Evolutionary conservation across 2,113 vertebrate genomes (phyloP), one percentile per base, ranked within the genome.

Genomic region (Stegostoma tigrinum): DNA sequence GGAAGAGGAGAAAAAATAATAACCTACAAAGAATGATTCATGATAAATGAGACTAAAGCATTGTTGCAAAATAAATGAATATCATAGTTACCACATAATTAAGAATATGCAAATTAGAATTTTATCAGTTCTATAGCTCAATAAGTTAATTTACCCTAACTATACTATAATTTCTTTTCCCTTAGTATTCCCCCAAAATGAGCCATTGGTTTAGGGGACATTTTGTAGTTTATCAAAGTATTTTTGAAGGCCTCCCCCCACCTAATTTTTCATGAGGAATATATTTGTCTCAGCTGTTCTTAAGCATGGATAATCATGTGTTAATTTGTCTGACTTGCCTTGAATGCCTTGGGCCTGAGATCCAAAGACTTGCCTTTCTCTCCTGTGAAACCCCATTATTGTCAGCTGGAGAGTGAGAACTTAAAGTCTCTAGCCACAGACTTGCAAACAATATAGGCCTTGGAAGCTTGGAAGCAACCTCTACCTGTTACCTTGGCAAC

Each of bases 311-410:
- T 21, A 90, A 14, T 90, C 52, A 45, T 90, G 52, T 90, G 52
- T 90, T 90, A 34, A 90, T 90, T 61, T 90, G 87, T 61, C 30
- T 90, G 52, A 42, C 38, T 83, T 83, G 80, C 80, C 80, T 83
- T 42, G 42, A 45, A 38, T 15, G 19, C 5, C 80, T 83, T 42
- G 80, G 38, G 80, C 80, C 86, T 30, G 48, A 61, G 52, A 17
- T 61, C 87, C 52, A 90, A 55, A 30, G 61, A 90, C 87, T 90
- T 61, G 52, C 87, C 87, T 90, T 55, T 61, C 27, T 90, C 24
- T 42, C 5, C 12, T 75, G 42, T 86, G 23, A 86, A 86, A 86
- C 72, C 30, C n/a, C 72, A 21, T 85, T 42, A 85, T 68, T 68
- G 67, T 68, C 67, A 68, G 17, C 17, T 68, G 17, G 17, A 68